Percentiles rank a stretch among this genome's conserved stretches.
Evolutionary conservation across 1,140 invertebrate genomes (phyloP).

Genomic region (Daktulosphaira vitifoliae): DNA sequence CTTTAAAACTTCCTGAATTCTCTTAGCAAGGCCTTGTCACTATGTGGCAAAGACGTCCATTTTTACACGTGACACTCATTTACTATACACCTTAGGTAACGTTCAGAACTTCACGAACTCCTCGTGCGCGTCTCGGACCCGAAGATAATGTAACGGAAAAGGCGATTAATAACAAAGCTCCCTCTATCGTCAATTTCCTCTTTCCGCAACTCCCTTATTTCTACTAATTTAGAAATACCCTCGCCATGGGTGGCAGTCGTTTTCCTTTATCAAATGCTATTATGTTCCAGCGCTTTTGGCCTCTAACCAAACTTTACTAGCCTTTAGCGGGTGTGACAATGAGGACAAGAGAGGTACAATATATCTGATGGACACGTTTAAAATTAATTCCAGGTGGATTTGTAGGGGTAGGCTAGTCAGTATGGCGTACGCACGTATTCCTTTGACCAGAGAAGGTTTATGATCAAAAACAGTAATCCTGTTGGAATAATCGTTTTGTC

Average conservation of each 20-base stretch:
- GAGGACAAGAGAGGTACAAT: no score
- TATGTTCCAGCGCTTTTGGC: conserved; percentile 5
- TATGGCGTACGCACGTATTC: no score
- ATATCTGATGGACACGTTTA: conserved; percentile 2
- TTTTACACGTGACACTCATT: no score
- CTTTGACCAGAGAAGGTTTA: not conserved
- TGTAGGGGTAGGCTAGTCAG: not conserved
- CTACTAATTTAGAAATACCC: conserved; percentile 25
- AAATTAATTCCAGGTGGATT: conserved; percentile 7
- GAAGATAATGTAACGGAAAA: not conserved
- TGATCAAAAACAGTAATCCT: not conserved
- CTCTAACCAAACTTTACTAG: not conserved
- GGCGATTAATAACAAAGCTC: conserved; percentile 23
- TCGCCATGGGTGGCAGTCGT: no score
- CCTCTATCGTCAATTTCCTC: no score
- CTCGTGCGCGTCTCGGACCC: not conserved
- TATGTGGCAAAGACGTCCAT: no score
- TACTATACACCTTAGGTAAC: no score
- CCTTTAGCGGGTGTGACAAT: no score
- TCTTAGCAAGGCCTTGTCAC: no score
- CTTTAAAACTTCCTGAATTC: no score
- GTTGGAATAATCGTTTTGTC: not conserved
- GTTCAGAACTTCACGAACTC: no score
- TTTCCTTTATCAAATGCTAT: no score
- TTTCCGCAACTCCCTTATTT: not conserved